phyloP scores from a whole-genome alignment of 2,797 vertebrate genomes.

The Catharus ustulatus region DNA sequence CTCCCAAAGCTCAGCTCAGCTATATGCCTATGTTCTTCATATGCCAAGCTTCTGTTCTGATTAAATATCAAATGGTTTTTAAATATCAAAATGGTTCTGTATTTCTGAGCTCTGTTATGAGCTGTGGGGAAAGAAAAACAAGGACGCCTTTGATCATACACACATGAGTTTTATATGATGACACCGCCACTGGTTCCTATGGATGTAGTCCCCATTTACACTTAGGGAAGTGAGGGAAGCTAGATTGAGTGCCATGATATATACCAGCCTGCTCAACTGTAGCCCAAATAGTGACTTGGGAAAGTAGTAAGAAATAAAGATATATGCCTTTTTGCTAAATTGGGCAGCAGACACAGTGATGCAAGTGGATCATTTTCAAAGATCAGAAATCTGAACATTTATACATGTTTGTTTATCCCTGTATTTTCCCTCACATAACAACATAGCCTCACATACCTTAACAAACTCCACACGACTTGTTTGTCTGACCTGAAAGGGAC shows the following conservation, averaged over 20 bases:
- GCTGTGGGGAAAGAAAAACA: not conserved
- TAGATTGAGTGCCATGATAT: not conserved
- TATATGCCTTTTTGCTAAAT: not conserved
- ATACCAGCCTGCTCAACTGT: not conserved
- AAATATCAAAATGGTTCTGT: constrained; percentile 22
- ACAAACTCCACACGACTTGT: not conserved
- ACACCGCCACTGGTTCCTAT: not conserved
- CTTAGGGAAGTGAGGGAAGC: not conserved
- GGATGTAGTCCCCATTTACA: not conserved
- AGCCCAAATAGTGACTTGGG: not conserved
- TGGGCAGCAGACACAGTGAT: not conserved
- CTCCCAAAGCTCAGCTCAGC: constrained; percentile 36
- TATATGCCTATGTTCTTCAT: not conserved
- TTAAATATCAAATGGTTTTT: constrained; percentile 29
- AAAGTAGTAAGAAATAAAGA: not conserved
- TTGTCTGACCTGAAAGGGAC: not conserved
- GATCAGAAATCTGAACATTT: not conserved
- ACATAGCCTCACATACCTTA: not conserved
- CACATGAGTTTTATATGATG: not conserved
- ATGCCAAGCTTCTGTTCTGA: constrained; percentile 27
- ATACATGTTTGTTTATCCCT: not conserved
- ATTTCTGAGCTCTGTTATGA: not conserved
- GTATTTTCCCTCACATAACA: not conserved
- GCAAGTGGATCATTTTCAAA: not conserved
- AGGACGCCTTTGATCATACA: not conserved